These are phyloP conservation scores for Bufo gargarizans DNA, from an alignment of 2,113 vertebrate species.

Conservation along the genomic window DNA sequence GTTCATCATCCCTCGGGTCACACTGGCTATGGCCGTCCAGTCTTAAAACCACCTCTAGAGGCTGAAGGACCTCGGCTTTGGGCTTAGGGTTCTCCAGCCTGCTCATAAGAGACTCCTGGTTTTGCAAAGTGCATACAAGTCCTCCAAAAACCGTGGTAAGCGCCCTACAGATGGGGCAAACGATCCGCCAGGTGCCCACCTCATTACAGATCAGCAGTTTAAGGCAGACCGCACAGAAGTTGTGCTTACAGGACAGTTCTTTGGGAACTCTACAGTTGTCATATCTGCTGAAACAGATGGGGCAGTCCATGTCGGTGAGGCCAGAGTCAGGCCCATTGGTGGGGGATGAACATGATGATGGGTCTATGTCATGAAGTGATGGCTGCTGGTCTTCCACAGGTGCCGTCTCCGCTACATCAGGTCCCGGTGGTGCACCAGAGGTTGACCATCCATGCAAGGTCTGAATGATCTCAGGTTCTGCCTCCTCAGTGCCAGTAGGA, in stretches of 20 bases:
- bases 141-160: constrained; percentile 70
- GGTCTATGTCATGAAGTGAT: accelerated
- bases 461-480: background rate
- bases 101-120: constrained; percentile 64
- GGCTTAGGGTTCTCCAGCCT: constrained; percentile 1
- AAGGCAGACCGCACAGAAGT: constrained; percentile 74
- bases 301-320: constrained; percentile 68
- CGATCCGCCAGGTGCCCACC: constrained; percentile 66
- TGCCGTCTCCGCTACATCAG: accelerated
- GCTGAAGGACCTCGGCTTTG: constrained; percentile 40
- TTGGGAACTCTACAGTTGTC: constrained; percentile 68
- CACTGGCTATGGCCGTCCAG: background rate
- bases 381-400: background rate
- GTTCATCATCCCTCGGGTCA: constrained; percentile 3
- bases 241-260: constrained; percentile 72
- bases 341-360: background rate
- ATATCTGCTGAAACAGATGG: constrained; percentile 76
- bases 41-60: constrained; percentile 7
- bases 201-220: constrained; percentile 71
- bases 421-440: background rate
- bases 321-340: accelerated
- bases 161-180: constrained; percentile 74
- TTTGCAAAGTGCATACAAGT: constrained; percentile 70
- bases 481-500: background rate
- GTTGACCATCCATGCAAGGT: background rate